Base-by-base conservation (phyloP, 1,140 invertebrate genomes). In the Stratiolaelaps scimitus region DNA sequence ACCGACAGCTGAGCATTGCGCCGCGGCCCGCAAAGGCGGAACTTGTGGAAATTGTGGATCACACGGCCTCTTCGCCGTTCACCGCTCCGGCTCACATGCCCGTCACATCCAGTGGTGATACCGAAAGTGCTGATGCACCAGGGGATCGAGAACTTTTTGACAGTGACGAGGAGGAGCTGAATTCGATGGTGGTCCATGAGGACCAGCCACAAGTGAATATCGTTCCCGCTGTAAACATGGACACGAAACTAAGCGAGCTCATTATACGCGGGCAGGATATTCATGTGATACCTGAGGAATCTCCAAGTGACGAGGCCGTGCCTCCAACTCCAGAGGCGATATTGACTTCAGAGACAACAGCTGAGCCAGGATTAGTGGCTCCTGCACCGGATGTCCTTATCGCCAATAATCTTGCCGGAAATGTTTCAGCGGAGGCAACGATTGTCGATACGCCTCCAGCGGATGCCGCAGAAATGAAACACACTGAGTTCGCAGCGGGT, bases 161-260 rank as follows among this genome's bases (percentile, higher is more conserved):
- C 15, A 48, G 47, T 48, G 47, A 48, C 15, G 47, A 48, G 15
- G n/a, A n/a, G n/a, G 47, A 48, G 20, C 28, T 48, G 47, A 48
- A 48, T 15, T 48, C 47, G 47, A 48, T 48, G 47, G 47, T 48
- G 47, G 47, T 48, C 5, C 47, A 48, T 28, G 47, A 48, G 28
- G 47, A 48, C 28, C 47, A 48, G 15, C 47, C 47, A 7, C 47
- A 48, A 28, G 19, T 28, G 19, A 28, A 48, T 7, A 48, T 48
- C 47, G n/a, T n/a, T n/a, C n/a, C n/a, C n/a, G n/a, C n/a, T n/a
- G n/a, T n/a, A n/a, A n/a, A n/a, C n/a, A n/a, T n/a, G n/a, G n/a
- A n/a, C n/a, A n/a, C n/a, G n/a, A 48, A 48, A 28, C 47, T 48
- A 28, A 48, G 47, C 47, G 47, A 48, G 47, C 47, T 48, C 19